A percentile compares a stretch with the other conserved stretches of the same genome.
Conservation (phyloP, 2,113 vertebrate species). For the Elgaria multicarinata region DNA sequence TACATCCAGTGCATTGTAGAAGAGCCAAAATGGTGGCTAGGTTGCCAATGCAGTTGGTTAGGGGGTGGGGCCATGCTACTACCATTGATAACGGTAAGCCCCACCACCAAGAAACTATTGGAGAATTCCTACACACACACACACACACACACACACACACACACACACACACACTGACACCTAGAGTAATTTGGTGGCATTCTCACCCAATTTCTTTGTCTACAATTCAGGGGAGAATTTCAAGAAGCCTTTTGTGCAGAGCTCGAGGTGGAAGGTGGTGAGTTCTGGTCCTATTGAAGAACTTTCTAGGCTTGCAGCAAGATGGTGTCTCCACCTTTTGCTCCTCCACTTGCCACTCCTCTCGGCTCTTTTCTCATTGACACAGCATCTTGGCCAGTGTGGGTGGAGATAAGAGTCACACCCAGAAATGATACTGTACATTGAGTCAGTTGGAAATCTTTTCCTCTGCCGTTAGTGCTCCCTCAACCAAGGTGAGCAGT, state of each 20-base stretch:
- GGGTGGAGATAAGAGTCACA: too few species aligned
- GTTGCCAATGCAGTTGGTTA: neutral
- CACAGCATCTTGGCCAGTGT: too few species aligned
- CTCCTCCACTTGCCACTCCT: neutral
- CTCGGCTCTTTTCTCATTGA: neutral
- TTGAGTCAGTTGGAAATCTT: too few species aligned
- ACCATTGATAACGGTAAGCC: neutral
- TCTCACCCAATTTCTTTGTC: neutral
- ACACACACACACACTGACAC: neutral
- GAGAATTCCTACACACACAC: neutral
- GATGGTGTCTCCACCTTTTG: neutral
- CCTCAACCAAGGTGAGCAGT: neutral
- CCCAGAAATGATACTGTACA: too few species aligned
- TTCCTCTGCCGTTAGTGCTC: neutral
- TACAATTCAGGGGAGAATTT: neutral
- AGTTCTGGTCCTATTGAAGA: neutral
- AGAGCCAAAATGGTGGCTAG: neutral
- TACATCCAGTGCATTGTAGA: neutral
- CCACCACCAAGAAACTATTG: neutral
- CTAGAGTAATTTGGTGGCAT: neutral
- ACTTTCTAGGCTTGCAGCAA: neutral
- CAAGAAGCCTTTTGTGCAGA: too few species aligned
- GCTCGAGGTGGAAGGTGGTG: neutral
- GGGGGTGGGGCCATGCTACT: too few species aligned
- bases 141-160: too few species aligned